These are phyloP conservation scores for Macrosoma leucophasiata DNA, from an alignment of 2,888 invertebrate species.

Conservation along the genomic window DNA sequence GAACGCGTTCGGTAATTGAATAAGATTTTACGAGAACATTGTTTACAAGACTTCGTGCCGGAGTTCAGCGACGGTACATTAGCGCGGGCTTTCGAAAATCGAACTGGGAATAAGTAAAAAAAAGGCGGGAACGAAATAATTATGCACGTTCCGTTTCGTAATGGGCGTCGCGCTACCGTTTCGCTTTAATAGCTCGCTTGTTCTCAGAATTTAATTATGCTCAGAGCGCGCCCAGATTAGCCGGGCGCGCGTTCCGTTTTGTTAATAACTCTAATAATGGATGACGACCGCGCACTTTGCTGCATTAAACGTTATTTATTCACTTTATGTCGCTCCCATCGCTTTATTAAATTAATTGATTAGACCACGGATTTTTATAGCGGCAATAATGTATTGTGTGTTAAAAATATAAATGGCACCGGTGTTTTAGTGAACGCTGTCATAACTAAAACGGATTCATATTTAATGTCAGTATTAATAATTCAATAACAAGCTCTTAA, in stretches of 20 bases:
- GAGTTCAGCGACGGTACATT: constrained; percentile 60
- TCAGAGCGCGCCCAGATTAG: constrained; percentile 65
- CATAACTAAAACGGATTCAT: not conserved
- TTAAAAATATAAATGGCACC: too few relatives aligned
- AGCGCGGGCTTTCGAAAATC: constrained; percentile 65
- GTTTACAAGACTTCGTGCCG: constrained; percentile 68
- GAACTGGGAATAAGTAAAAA: constrained; percentile 58
- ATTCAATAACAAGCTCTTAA: constrained; percentile 67
- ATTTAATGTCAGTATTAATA: constrained; percentile 55
- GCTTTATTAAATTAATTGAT: constrained; percentile 35
- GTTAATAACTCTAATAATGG: constrained; percentile 72
- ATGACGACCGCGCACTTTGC: constrained; percentile 54
- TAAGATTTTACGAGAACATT: constrained; percentile 71
- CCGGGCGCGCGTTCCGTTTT: constrained; percentile 62
- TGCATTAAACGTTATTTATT: constrained; percentile 34
- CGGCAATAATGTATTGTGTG: too few relatives aligned
- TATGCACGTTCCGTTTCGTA: constrained; percentile 74
- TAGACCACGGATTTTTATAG: too few relatives aligned
- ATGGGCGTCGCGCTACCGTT: constrained; percentile 73
- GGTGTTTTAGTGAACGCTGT: not conserved
- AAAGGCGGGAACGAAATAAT: constrained; percentile 74
- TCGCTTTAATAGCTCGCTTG: constrained; percentile 72
- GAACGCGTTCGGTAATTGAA: constrained; percentile 58
- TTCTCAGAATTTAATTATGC: constrained; percentile 74
- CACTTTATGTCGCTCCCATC: constrained; percentile 32